These are phyloP conservation scores for Archips crataeganus DNA, from an alignment of 2,888 invertebrate genomes.

Conservation along the genomic window DNA sequence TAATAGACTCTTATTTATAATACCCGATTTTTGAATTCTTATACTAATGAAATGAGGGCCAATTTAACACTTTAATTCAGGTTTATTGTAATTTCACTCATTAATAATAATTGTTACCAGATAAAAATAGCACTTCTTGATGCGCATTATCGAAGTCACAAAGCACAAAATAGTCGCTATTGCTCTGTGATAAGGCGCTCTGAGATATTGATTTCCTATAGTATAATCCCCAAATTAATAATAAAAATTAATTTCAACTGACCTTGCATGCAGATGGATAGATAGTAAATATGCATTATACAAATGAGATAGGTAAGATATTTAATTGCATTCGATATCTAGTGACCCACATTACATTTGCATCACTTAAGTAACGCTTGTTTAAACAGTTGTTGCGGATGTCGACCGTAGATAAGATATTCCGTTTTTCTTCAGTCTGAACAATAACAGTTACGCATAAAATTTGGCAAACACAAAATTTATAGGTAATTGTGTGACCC, in stretches of 20 bases:
- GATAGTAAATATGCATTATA: conserved; percentile 1
- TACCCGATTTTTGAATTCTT: no score
- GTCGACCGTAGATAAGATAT: conserved; percentile 65
- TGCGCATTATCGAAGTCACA: background rate
- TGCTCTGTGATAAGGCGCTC: background rate
- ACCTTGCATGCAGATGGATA: background rate
- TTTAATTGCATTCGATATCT: conserved; percentile 33
- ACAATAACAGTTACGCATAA: conserved; percentile 62
- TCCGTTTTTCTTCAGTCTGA: conserved; percentile 53
- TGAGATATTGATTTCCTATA: background rate
- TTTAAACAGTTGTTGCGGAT: conserved; percentile 70
- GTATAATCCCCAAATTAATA: no score
- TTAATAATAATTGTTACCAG: no score
- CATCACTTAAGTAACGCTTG: conserved; percentile 55
- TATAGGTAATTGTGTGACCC: conserved; percentile 48
- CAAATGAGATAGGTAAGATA: conserved; percentile 13
- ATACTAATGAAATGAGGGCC: no score
- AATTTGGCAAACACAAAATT: conserved; percentile 47
- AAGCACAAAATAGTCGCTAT: background rate
- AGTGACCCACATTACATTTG: conserved; percentile 58
- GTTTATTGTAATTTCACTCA: no score
- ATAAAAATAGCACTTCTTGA: background rate
- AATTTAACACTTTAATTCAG: no score
- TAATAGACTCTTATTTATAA: no score
- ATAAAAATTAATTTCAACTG: no score